Evolutionary conservation across 2,797 vertebrate genomes (phyloP).

Genomic region (Epinephelus coioides): DNA sequence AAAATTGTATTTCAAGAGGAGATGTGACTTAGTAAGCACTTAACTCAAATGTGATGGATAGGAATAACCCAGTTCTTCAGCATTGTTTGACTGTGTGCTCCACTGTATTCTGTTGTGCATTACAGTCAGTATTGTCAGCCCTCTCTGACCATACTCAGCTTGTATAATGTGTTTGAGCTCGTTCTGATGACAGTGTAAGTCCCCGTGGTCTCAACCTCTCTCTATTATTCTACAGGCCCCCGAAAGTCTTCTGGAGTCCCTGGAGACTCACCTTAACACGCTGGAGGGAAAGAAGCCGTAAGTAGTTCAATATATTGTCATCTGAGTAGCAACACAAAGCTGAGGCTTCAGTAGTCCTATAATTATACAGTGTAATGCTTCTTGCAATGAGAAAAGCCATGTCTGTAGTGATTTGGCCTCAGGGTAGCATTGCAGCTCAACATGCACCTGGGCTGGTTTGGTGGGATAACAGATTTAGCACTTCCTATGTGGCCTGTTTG

Average conservation of each 20-base stretch:
- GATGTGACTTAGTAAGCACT: background rate
- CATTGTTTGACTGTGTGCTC: background rate
- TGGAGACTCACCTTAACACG: conserved; percentile 98
- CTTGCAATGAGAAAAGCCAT: background rate
- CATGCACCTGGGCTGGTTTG: conserved; percentile 1
- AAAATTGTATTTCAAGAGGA: background rate
- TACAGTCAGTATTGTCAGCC: background rate
- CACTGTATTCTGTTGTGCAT: background rate
- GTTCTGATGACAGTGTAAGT: background rate
- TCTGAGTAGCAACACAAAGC: background rate
- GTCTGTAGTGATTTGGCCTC: background rate
- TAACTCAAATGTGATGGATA: background rate
- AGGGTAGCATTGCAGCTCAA: background rate
- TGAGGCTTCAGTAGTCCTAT: background rate
- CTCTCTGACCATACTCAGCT: conserved; percentile 8
- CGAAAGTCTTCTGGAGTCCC: conserved; percentile 97
- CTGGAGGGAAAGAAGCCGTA: conserved; percentile 98
- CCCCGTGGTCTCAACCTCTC: conserved; percentile 19
- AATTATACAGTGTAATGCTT: background rate
- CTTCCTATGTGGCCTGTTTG: background rate
- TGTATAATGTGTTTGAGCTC: conserved; percentile 11
- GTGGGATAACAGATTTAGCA: background rate
- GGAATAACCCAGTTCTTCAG: background rate
- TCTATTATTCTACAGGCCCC: conserved; percentile 90
- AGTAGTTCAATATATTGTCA: conserved; percentile 56